Conservation (phyloP, 2,113 vertebrate genomes). For the Galemys pyrenaicus region DNA sequence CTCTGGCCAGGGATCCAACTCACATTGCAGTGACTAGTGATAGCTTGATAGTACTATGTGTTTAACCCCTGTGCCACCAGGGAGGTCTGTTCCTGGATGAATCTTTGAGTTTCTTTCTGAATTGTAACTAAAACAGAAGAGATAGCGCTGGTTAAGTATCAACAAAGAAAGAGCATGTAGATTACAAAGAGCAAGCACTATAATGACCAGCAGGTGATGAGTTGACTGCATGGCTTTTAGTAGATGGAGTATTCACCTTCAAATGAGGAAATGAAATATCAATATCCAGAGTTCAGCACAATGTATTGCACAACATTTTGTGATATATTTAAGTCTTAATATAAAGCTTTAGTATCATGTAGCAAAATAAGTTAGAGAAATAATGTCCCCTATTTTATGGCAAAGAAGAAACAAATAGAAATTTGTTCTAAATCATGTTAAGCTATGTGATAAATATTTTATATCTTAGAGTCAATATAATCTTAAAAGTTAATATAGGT, state of each 20-base stretch:
- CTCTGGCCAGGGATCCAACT: no score
- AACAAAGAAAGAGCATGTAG: not conserved
- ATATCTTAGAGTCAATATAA: not conserved
- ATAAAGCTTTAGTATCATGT: not conserved
- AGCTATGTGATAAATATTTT: slow-evolving; percentile 4
- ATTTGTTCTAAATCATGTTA: slow-evolving; percentile 14
- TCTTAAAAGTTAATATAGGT: slow-evolving; percentile 1
- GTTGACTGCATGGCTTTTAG: not conserved
- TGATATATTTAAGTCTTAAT: not conserved
- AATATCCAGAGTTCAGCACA: not conserved
- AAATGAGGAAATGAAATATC: not conserved
- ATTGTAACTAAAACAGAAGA: not conserved
- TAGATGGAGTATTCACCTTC: not conserved
- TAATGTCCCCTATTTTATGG: not conserved
- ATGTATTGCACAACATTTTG: not conserved
- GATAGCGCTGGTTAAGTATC: not conserved
- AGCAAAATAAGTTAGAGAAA: not conserved
- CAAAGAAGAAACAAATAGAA: not conserved
- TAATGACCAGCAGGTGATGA: not conserved
- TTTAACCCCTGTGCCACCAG: no score
- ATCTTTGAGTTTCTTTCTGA: not conserved
- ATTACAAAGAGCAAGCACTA: not conserved
- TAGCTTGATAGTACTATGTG: no score
- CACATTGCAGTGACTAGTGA: no score
- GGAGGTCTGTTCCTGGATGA: not conserved